A percentile compares a stretch with the other conserved stretches of the same genome.
phyloP scores from a whole-genome alignment of 2,797 vertebrate species.

The Ptychadena robeensis region DNA sequence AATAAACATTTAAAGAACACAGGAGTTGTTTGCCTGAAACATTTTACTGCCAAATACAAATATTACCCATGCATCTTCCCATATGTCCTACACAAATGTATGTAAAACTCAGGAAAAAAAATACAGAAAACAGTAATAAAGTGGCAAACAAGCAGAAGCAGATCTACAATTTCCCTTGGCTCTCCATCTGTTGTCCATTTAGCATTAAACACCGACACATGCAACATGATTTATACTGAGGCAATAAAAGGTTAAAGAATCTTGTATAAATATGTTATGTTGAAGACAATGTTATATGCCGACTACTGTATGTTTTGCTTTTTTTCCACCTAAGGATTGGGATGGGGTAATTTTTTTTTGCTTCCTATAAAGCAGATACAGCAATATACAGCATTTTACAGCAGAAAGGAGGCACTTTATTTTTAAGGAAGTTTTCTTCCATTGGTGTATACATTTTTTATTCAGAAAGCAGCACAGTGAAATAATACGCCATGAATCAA shows the following conservation, averaged over 20 bases:
- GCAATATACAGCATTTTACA: no score
- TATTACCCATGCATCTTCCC: background rate
- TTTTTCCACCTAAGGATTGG: no score
- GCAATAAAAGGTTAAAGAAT: background rate
- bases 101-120: background rate
- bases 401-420: no score
- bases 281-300: background rate
- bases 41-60: conserved; percentile 9
- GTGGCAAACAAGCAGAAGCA: no score
- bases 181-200: background rate
- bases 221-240: background rate
- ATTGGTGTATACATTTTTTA: no score
- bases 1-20: conserved; percentile 29
- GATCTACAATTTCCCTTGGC: background rate
- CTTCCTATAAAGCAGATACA: no score
- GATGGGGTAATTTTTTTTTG: no score
- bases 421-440: no score
- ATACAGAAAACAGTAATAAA: background rate
- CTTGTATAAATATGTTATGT: background rate
- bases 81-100: background rate
- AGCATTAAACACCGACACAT: background rate
- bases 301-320: no score
- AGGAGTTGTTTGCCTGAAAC: conserved; percentile 2
- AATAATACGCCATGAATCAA: no score
- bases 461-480: no score